phyloP scores from a whole-genome alignment of 1,140 invertebrate genomes.

The Octopus bimaculoides region DNA sequence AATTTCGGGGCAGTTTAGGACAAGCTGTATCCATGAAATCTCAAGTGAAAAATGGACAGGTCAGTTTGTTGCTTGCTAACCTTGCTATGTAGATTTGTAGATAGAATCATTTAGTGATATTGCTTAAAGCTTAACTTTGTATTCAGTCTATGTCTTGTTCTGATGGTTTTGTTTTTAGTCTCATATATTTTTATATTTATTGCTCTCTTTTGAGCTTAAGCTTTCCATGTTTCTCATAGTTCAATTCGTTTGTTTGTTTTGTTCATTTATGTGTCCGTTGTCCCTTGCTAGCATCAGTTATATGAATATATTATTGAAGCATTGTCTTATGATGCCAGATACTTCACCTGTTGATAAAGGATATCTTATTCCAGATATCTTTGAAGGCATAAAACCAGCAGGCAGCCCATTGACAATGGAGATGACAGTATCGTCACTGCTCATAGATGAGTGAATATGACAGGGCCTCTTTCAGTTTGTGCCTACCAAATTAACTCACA shows the following conservation, averaged over 20 bases:
- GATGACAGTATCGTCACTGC: too few relatives aligned
- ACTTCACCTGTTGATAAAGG: too few relatives aligned
- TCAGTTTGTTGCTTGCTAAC: not conserved
- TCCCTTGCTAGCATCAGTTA: too few relatives aligned
- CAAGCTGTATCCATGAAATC: slow-evolving; percentile 39
- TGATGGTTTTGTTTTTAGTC: not conserved
- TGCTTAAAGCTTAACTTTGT: not conserved
- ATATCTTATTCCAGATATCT: too few relatives aligned
- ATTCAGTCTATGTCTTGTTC: not conserved
- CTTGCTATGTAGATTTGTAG: not conserved
- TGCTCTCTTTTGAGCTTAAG: not conserved
- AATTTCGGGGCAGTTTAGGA: slow-evolving; percentile 40
- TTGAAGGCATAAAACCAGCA: too few relatives aligned
- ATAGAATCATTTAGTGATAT: not conserved
- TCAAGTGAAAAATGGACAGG: slow-evolving; percentile 12
- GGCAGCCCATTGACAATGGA: too few relatives aligned
- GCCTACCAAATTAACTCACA: too few relatives aligned
- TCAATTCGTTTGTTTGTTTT: not conserved
- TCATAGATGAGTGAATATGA: too few relatives aligned
- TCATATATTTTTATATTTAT: not conserved
- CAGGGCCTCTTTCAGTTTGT: too few relatives aligned
- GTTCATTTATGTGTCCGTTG: too few relatives aligned
- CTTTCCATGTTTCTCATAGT: not conserved
- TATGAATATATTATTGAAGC: too few relatives aligned
- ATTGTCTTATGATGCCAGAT: too few relatives aligned